These are phyloP conservation scores for Tridacna crocea DNA, from an alignment of 2,888 invertebrate species.

Conservation along the genomic window DNA sequence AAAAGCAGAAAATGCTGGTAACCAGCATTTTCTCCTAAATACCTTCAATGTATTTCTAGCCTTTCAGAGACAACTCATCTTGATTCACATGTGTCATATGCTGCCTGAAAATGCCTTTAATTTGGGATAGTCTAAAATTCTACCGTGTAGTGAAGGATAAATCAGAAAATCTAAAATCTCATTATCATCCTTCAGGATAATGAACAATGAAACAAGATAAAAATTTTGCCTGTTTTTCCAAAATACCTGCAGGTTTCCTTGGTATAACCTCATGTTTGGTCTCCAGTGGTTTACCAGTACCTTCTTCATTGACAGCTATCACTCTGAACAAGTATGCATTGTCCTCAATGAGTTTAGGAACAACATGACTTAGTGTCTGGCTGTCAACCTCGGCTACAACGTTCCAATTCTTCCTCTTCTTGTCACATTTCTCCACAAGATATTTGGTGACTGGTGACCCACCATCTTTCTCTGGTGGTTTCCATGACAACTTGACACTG, in stretches of 20 bases:
- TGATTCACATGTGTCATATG: too few relatives aligned
- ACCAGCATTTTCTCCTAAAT: too few relatives aligned
- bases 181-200: too few relatives aligned
- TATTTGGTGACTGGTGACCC: slow-evolving; percentile 81
- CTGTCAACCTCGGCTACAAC: slow-evolving; percentile 66
- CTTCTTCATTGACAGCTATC: slow-evolving; percentile 80
- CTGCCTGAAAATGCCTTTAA: too few relatives aligned
- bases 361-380: slow-evolving; percentile 67
- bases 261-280: slow-evolving; percentile 71
- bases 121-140: too few relatives aligned
- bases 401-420: slow-evolving; percentile 69
- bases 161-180: too few relatives aligned
- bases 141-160: too few relatives aligned
- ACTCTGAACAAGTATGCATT: slow-evolving; percentile 82
- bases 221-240: too few relatives aligned
- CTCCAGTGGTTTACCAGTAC: slow-evolving; percentile 84
- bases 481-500: slow-evolving; percentile 79
- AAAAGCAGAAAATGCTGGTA: too few relatives aligned
- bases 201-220: too few relatives aligned
- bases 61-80: too few relatives aligned
- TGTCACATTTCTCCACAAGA: slow-evolving; percentile 80
- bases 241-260: slow-evolving; percentile 69
- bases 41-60: too few relatives aligned
- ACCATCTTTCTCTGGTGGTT: slow-evolving; percentile 80
- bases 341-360: slow-evolving; percentile 78